phyloP scores from a whole-genome alignment of 2,888 invertebrate genomes.

The Chymomyza procnemis region DNA sequence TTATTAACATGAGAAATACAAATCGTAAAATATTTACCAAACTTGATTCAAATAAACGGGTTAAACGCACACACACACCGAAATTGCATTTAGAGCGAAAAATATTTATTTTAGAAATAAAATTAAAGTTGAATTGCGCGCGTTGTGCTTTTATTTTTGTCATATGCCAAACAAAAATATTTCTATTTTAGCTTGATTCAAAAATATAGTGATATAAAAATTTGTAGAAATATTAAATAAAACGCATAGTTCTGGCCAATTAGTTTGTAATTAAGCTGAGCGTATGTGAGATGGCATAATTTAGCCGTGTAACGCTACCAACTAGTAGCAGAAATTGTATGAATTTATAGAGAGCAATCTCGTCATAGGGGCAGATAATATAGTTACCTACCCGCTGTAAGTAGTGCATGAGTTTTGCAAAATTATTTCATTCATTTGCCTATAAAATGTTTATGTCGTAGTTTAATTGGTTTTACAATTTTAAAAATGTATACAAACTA shows the following conservation, averaged over 20 bases:
- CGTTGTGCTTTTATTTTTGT: conserved; percentile 38
- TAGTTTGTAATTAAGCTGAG: neutral
- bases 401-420: no score
- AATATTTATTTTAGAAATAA: conserved; percentile 22
- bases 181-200: neutral
- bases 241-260: neutral
- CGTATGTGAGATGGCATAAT: neutral
- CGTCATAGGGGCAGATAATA: no score
- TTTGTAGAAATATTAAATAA: neutral
- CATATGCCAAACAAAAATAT: conserved; percentile 39
- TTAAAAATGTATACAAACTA: neutral
- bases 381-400: no score
- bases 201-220: neutral
- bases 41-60: conserved; percentile 28
- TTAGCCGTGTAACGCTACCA: neutral
- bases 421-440: no score
- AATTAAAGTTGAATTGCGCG: conserved; percentile 33
- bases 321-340: neutral
- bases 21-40: conserved; percentile 50
- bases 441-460: neutral
- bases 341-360: no score
- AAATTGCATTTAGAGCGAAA: neutral
- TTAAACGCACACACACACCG: neutral
- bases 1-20: conserved; percentile 49
- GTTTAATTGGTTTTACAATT: neutral